Conservation (phyloP, 2,113 vertebrate genomes). For the Diadophis punctatus region DNA sequence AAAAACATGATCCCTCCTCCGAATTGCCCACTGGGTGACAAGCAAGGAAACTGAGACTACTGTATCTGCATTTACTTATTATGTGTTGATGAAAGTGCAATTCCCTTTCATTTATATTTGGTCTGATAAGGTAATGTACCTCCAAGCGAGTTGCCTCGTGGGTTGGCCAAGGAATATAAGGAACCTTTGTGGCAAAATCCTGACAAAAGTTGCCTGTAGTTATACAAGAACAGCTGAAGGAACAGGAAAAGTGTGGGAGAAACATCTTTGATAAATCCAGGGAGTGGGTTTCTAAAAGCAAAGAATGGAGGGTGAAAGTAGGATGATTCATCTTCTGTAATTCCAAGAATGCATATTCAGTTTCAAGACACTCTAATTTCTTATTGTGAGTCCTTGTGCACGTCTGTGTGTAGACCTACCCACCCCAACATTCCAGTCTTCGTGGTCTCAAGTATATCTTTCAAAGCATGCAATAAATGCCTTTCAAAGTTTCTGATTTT, state of each 20-base stretch:
- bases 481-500: neutral
- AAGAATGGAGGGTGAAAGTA: neutral
- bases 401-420: neutral
- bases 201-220: neutral
- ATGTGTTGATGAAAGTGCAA: neutral
- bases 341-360: neutral
- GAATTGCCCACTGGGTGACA: conserved; percentile 21
- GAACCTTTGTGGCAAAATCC: neutral
- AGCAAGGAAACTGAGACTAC: conserved; percentile 19
- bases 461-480: neutral
- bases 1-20: rapidly evolving
- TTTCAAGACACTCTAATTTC: neutral
- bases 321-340: neutral
- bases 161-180: neutral
- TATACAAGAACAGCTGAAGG: neutral
- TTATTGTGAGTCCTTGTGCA: neutral
- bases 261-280: neutral
- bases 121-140: neutral
- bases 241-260: neutral
- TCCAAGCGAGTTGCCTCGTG: neutral
- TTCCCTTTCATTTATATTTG: neutral
- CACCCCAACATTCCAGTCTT: neutral
- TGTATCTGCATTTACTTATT: neutral
- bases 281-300: neutral
- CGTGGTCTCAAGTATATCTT: neutral